A percentile compares a stretch with the other conserved stretches of the same genome.
These are phyloP conservation scores for Mesorhabditis spiculigera DNA, from an alignment of 2,888 invertebrate genomes.

Conservation along the genomic window DNA sequence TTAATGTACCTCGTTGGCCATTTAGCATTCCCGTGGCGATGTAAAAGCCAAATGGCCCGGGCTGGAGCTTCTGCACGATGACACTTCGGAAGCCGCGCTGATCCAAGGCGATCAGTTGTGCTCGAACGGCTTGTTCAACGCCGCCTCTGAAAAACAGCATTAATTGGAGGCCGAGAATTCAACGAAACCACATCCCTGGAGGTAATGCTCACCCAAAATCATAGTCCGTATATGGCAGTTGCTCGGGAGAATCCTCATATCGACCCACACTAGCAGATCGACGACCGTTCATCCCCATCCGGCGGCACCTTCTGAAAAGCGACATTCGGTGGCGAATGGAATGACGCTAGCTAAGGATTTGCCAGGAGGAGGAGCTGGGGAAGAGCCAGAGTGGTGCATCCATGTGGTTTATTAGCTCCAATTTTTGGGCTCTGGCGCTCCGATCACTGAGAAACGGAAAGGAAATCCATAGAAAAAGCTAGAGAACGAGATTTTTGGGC, in stretches of 20 bases:
- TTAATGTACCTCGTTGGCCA: conserved; percentile 37
- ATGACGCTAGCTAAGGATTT: too few species aligned
- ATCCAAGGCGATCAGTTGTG: conserved; percentile 39
- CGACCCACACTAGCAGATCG: conserved; percentile 24
- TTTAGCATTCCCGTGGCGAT: conserved; percentile 45
- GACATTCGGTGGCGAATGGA: too few species aligned
- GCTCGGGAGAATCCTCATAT: conserved; percentile 11
- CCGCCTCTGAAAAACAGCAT: conserved; percentile 1
- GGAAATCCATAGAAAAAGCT: too few species aligned
- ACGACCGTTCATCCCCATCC: conserved; percentile 9
- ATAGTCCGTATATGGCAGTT: background rate
- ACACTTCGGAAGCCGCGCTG: conserved; percentile 42
- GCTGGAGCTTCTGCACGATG: conserved; percentile 40
- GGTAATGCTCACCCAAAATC: background rate
- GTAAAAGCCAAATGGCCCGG: conserved; percentile 50
- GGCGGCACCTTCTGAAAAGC: conserved; percentile 17
- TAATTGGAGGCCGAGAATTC: background rate
- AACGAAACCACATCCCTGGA: background rate
- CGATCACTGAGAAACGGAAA: too few species aligned
- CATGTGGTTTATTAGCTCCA: too few species aligned
- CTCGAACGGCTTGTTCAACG: conserved; percentile 30
- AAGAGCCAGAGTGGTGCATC: too few species aligned
- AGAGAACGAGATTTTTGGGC: too few species aligned
- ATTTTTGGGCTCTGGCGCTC: too few species aligned
- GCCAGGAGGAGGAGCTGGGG: too few species aligned